phyloP scores from a whole-genome alignment of 2,888 invertebrate genomes.

The Orchesellides sinensis region DNA sequence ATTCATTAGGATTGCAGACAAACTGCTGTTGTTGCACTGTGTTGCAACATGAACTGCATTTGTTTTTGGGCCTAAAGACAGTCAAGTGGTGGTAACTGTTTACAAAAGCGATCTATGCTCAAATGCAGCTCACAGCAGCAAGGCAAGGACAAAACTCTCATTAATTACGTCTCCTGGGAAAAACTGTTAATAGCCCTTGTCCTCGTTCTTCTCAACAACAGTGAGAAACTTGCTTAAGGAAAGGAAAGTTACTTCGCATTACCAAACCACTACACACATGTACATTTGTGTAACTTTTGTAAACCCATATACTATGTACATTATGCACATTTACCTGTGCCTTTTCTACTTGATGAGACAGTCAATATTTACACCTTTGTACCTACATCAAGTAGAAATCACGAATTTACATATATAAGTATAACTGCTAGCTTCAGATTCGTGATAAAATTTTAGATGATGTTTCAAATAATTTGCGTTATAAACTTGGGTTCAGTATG shows the following conservation, averaged over 20 bases:
- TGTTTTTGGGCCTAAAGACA: slow-evolving; percentile 30
- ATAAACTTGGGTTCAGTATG: neutral
- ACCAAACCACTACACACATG: no score
- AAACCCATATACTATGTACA: no score
- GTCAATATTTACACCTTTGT: no score
- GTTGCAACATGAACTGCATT: neutral
- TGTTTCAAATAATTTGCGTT: neutral
- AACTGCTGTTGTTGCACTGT: neutral
- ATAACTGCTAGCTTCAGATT: neutral
- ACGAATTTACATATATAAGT: neutral
- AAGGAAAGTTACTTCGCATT: no score
- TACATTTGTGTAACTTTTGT: no score
- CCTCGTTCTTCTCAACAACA: slow-evolving; percentile 27
- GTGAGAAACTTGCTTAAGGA: neutral
- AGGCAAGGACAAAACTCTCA: slow-evolving; percentile 56
- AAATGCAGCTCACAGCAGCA: slow-evolving; percentile 38
- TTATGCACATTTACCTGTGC: no score
- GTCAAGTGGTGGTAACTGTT: slow-evolving; percentile 8
- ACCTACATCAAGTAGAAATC: no score
- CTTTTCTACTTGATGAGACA: no score
- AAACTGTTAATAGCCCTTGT: slow-evolving; percentile 60
- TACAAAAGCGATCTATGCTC: neutral
- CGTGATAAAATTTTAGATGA: neutral
- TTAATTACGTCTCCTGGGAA: slow-evolving; percentile 59
- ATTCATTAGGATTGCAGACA: neutral